phyloP scores from a whole-genome alignment of 92 coral and sea anemone species.

The Epizoanthus scotinus region DNA sequence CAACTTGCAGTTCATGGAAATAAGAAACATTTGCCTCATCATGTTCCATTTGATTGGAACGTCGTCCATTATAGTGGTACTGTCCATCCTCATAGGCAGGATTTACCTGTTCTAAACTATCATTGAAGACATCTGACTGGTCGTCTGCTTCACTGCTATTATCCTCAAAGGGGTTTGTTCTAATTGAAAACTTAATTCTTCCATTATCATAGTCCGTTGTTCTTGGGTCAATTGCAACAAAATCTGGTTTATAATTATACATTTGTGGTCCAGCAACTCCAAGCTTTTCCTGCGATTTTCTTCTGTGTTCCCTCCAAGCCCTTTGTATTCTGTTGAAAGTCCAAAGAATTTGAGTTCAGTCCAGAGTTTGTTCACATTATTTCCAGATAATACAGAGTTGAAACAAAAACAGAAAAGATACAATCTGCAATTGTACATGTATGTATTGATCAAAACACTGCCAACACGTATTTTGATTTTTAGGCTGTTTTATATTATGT shows the following conservation, averaged over 20 bases:
- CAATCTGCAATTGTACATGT: no score
- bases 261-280: constrained; percentile 5
- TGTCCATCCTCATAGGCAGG: constrained; percentile 49
- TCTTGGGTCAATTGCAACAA: constrained; percentile 46
- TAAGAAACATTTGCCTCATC: constrained; percentile 25
- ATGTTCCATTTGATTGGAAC: constrained; percentile 10
- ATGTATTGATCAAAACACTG: no score
- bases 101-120: constrained; percentile 85
- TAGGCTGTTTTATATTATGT: no score
- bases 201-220: constrained; percentile 33
- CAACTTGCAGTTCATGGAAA: constrained; percentile 21
- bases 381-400: not conserved
- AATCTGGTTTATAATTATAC: constrained; percentile 40
- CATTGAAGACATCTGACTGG: constrained; percentile 70
- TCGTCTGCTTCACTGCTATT: constrained; percentile 58
- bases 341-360: not conserved
- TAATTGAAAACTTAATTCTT: constrained; percentile 51
- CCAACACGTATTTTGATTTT: no score
- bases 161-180: constrained; percentile 80
- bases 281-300: constrained; percentile 47
- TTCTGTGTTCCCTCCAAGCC: constrained; percentile 88
- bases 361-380: not conserved
- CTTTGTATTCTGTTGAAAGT: constrained; percentile 78
- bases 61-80: constrained; percentile 21
- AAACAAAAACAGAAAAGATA: no score